phyloP scores from a whole-genome alignment of 2,113 vertebrate genomes.

The Puffinus mauretanicus region DNA sequence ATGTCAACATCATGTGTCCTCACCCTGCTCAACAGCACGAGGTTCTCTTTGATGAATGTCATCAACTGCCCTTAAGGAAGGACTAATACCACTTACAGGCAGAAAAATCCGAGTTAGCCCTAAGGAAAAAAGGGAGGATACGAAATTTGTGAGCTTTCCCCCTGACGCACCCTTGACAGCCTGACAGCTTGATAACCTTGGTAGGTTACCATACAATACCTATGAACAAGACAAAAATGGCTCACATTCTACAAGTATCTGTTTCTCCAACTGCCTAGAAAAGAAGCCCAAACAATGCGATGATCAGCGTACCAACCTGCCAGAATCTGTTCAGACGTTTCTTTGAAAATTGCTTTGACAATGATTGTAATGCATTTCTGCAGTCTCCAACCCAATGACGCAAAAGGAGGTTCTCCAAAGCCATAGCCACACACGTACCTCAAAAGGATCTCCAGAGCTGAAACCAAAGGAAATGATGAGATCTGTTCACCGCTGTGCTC shows the following conservation, averaged over 20 bases:
- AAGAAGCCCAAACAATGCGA: neutral
- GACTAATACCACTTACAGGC: neutral
- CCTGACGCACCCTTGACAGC: neutral
- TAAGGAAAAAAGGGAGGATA: neutral
- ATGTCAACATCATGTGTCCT: neutral
- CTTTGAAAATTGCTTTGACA: neutral
- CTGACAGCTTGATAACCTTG: neutral
- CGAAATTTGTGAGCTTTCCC: neutral
- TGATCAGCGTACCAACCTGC: neutral
- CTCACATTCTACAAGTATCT: neutral
- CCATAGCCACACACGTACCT: constrained; percentile 28
- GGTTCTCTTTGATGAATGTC: neutral
- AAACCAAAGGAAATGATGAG: constrained; percentile 72
- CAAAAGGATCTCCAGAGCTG: constrained; percentile 60
- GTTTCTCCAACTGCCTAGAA: neutral
- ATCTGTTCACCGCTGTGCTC: neutral
- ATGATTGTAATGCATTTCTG: neutral
- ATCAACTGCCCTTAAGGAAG: neutral
- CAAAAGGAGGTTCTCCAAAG: neutral
- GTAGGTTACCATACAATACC: no score
- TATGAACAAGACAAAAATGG: neutral
- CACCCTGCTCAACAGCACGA: neutral
- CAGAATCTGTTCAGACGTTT: neutral
- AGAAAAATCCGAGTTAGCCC: neutral
- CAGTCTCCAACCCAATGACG: no score